Evolutionary conservation across 2,888 invertebrate species (phyloP).

Genomic region (Agapostemon virescens): DNA sequence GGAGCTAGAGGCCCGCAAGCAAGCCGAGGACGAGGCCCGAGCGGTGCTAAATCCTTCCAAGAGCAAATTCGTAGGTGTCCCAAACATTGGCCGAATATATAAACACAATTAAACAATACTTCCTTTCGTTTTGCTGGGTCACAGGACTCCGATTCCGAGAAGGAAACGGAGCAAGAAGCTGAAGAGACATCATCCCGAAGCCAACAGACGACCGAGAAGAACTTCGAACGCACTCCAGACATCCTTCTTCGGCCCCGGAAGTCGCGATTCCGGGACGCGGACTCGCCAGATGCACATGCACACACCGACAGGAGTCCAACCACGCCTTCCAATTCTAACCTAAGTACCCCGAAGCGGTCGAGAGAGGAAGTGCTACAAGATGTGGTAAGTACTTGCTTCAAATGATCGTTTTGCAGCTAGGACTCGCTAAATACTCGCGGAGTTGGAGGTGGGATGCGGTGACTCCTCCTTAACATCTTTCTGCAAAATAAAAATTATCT

Average conservation of each 20-base stretch:
- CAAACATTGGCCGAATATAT: background rate
- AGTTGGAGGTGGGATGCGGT: background rate
- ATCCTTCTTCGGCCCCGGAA: conserved; percentile 75
- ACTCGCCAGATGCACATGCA: conserved; percentile 74
- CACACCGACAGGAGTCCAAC: conserved; percentile 72
- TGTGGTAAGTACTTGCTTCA: conserved; percentile 81
- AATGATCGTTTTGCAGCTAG: background rate
- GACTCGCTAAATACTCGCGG: background rate
- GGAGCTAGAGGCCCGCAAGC: conserved; percentile 81
- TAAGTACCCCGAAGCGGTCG: conserved; percentile 78
- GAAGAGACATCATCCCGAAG: conserved; percentile 64
- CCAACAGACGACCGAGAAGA: conserved; percentile 69
- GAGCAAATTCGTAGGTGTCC: conserved; percentile 83
- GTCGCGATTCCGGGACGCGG: conserved; percentile 79
- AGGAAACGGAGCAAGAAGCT: conserved; percentile 75
- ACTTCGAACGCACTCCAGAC: conserved; percentile 75
- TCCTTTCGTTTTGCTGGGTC: background rate
- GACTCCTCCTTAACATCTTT: background rate
- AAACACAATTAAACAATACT: no score
- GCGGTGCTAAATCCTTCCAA: conserved; percentile 81
- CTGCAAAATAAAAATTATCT: no score
- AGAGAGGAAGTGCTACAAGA: conserved; percentile 86
- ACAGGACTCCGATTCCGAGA: conserved; percentile 81
- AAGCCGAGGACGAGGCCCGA: conserved; percentile 82
- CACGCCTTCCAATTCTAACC: conserved; percentile 53